Conservation (phyloP, 2,113 vertebrate genomes). For the Strix uralensis region DNA sequence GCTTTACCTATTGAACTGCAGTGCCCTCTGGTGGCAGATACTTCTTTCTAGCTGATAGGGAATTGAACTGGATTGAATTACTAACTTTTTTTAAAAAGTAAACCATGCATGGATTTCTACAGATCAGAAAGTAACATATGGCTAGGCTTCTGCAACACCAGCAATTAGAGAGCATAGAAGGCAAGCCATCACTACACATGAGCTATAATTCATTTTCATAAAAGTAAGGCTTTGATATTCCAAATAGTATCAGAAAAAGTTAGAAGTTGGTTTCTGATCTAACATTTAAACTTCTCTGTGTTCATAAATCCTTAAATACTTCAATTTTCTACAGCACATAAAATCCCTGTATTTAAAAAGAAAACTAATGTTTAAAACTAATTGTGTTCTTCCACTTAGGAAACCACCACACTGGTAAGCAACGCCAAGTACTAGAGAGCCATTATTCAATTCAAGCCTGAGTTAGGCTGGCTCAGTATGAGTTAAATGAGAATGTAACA, state of each 20-base stretch:
- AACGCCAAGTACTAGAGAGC: background rate
- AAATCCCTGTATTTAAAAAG: background rate
- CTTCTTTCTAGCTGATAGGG: accelerated
- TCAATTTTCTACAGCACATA: background rate
- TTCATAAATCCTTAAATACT: background rate
- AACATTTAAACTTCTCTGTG: background rate
- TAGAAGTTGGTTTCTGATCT: background rate
- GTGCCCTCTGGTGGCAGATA: conserved; percentile 65
- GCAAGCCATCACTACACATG: background rate
- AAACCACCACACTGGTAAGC: background rate
- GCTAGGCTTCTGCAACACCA: background rate
- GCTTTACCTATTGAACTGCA: background rate
- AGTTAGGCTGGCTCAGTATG: background rate
- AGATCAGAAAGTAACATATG: background rate
- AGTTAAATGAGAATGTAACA: background rate
- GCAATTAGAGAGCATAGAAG: background rate
- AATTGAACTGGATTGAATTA: background rate
- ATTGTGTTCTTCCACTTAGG: background rate
- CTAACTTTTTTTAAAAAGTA: background rate
- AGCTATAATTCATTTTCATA: background rate
- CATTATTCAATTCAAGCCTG: background rate
- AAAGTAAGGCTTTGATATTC: background rate
- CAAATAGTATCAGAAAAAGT: background rate
- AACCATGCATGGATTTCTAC: background rate
- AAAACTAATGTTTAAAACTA: background rate